Percentiles rank a stretch among this genome's conserved stretches.
phyloP scores from a whole-genome alignment of 53 echinoderm and acorn worm genomes.

The Actinopyga echinites region DNA sequence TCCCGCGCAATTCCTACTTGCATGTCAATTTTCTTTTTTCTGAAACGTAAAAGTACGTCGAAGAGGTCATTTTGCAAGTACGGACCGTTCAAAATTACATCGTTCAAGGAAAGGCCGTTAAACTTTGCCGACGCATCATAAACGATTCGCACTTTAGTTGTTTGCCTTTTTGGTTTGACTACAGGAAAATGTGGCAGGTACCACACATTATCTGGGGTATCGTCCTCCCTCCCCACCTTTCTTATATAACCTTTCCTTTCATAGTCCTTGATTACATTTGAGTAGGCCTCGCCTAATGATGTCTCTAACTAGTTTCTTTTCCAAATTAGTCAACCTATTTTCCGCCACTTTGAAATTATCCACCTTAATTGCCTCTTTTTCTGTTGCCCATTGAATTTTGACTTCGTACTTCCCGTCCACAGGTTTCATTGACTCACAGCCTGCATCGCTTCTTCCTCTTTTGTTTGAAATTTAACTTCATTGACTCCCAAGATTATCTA shows the following conservation, averaged over 20 bases:
- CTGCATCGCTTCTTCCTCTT: not conserved
- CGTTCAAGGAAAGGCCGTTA: not conserved
- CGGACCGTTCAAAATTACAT: not conserved
- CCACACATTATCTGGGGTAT: not conserved
- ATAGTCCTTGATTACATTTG: not conserved
- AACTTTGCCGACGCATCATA: not conserved
- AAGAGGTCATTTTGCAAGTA: not conserved
- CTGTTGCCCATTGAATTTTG: not conserved
- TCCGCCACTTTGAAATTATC: not conserved
- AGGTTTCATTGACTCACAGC: too few species aligned
- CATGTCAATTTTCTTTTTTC: too few species aligned
- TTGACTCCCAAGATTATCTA: not conserved
- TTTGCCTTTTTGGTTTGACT: not conserved
- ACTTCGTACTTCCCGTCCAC: not conserved
- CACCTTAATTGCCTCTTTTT: not conserved
- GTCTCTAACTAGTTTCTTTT: not conserved
- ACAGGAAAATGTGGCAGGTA: not conserved
- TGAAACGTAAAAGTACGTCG: not conserved
- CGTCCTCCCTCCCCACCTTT: not conserved
- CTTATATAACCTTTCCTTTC: constrained; percentile 13
- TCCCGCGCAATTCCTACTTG: too few species aligned
- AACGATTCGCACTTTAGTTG: constrained; percentile 3
- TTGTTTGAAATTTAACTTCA: not conserved
- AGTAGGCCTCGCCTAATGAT: not conserved
- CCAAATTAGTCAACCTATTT: not conserved